A percentile compares a stretch with the other conserved stretches of the same genome.
Conservation (phyloP, 2,113 vertebrate species). For the Malurus melanocephalus region DNA sequence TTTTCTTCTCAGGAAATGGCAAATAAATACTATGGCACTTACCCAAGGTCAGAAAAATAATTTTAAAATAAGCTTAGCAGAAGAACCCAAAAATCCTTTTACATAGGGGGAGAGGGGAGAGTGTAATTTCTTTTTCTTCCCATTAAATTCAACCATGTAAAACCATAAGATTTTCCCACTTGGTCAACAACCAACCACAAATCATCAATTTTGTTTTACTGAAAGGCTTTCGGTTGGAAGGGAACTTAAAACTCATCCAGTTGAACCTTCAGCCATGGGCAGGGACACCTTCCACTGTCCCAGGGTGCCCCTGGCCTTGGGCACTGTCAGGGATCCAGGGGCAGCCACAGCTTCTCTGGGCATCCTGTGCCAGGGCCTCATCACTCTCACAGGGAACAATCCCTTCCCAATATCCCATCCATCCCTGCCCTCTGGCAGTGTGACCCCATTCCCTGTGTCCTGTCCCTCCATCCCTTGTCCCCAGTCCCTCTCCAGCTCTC, state of each 20-base stretch:
- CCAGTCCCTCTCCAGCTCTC: neutral
- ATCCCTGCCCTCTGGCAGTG: fast-evolving
- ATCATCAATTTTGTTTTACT: neutral
- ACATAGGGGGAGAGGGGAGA: too few relatives aligned
- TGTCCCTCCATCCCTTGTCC: neutral
- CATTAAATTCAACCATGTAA: neutral
- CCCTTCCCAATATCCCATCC: neutral
- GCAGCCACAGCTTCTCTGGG: neutral
- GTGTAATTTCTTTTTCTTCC: neutral
- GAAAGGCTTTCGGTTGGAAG: neutral
- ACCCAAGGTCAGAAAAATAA: neutral
- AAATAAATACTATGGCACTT: neutral
- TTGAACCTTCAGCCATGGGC: too few relatives aligned
- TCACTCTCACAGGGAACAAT: neutral
- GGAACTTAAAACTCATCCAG: neutral
- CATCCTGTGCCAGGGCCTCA: neutral
- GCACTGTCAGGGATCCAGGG: neutral
- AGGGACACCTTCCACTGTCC: neutral
- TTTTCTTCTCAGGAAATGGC: neutral
- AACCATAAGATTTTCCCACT: neutral
- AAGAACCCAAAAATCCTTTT: neutral
- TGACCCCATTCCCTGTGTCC: neutral
- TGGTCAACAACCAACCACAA: too few relatives aligned
- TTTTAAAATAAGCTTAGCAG: neutral
- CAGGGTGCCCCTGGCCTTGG: neutral